A percentile compares a stretch with the other conserved stretches of the same genome.
phyloP scores from a whole-genome alignment of 1,140 invertebrate genomes.

The Acromyrmex echinatior region DNA sequence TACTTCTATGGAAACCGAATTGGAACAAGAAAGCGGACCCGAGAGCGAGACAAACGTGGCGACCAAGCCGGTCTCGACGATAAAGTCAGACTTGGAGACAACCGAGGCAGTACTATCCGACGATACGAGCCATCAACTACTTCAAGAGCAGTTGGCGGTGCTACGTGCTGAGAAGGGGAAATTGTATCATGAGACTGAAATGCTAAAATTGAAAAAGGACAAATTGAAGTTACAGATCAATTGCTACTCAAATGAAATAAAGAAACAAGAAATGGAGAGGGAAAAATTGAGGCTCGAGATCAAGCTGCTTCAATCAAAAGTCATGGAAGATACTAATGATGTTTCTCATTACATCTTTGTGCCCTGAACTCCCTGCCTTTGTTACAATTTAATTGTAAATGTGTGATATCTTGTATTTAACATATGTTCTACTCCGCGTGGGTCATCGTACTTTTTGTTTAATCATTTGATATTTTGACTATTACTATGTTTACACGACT shows the following conservation, averaged over 20 bases:
- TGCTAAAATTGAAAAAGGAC: conserved; percentile 83
- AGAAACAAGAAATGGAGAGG: conserved; percentile 84
- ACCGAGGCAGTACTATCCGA: conserved; percentile 77
- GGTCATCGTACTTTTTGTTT: too few relatives aligned
- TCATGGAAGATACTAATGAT: conserved; percentile 82
- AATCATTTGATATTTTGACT: too few relatives aligned
- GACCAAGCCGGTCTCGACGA: background rate
- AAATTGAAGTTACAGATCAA: conserved; percentile 80
- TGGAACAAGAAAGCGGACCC: conserved; percentile 74
- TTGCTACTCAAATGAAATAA: conserved; percentile 82
- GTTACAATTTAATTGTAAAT: conserved; percentile 20
- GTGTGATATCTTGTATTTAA: background rate
- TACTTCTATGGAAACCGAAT: conserved; percentile 54
- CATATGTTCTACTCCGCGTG: too few relatives aligned
- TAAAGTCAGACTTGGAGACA: conserved; percentile 66
- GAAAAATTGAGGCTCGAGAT: conserved; percentile 84
- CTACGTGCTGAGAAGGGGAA: conserved; percentile 82
- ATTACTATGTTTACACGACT: too few relatives aligned
- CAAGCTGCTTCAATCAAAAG: conserved; percentile 83
- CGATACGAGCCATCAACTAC: conserved; percentile 79
- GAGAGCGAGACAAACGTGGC: conserved; percentile 76
- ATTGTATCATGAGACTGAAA: conserved; percentile 83
- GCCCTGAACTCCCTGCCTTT: conserved; percentile 72
- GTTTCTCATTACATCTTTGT: conserved; percentile 84
- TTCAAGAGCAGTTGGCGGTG: conserved; percentile 82